Base-by-base conservation (phyloP, 2,113 vertebrate species). In the Pterocles orientalis region DNA sequence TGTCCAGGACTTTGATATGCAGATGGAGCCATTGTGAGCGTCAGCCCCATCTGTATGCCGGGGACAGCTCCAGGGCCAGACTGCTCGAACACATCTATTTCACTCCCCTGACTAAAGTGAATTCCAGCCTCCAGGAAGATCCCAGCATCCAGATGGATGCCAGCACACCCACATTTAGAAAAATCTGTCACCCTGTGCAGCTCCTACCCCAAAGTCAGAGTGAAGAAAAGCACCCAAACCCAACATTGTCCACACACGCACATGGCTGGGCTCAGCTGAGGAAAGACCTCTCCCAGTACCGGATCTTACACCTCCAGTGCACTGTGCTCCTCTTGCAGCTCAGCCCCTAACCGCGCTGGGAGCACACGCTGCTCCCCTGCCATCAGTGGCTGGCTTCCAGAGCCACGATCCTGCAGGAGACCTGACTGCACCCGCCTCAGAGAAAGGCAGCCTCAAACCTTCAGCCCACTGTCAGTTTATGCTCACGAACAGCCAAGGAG, bases 1-100 rank as follows among this genome's bases (percentile, higher is more conserved):
- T 94, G 92, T 61, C 82, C 83, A 88, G 60, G 85, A 82, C 76
- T 96, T 97, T 96, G 79, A 95, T 95, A 96, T 95, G 96, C 93
- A 96, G 94, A 96, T 96, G 4, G 18, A 83, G 53, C 82, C 88
- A 94, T 94, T 97, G 95, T 97, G 90, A 86, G 76, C 56, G 62
- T 39, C 43, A 41, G 92, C 33, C 82, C 93, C 93, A 90, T 96
- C 95, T 94, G 93, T 82, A 85, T 62, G 1, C 57, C 1, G 24
- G 90, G 58, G 45, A 45, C 24, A 93, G 91, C 58, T 86, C 68
- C 84, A 58, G 1, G 62, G 36, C 58, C 95, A 92, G 93, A 95
- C 43, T 95, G 94, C 62, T 7, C 48, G 34, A 95, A 94, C 89
- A 91, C 78, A 76, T 94, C 92, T 80, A 87, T 95, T 94, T 88